Conservation (phyloP, 2,888 invertebrate genomes). For the Microctonus brassicae region DNA sequence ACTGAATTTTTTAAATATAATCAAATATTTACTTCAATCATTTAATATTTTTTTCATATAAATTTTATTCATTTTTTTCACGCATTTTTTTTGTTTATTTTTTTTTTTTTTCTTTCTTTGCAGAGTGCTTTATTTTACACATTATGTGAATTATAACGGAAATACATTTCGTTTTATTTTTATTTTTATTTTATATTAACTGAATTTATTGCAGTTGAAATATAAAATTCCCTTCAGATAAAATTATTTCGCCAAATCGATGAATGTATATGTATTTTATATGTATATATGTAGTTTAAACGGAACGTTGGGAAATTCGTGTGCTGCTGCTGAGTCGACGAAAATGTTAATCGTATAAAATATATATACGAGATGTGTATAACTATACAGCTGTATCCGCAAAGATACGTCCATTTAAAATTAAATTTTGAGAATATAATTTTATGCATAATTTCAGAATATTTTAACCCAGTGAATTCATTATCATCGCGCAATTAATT, state of each 20-base stretch:
- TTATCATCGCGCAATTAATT: not conserved
- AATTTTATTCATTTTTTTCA: too few relatives aligned
- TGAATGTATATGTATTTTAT: not conserved
- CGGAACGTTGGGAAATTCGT: not conserved
- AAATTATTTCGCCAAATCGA: not conserved
- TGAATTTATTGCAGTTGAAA: not conserved
- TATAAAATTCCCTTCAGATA: too few relatives aligned
- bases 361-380: not conserved
- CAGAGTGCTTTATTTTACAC: too few relatives aligned
- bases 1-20: too few relatives aligned
- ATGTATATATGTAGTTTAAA: not conserved
- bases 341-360: not conserved
- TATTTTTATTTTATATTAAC: not conserved
- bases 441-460: not conserved
- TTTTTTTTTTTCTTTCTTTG: too few relatives aligned
- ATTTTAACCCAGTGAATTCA: not conserved
- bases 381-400: not conserved
- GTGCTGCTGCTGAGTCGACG: not conserved
- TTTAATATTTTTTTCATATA: too few relatives aligned
- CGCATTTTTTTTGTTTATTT: too few relatives aligned
- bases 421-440: not conserved
- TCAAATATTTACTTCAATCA: too few relatives aligned
- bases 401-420: not conserved
- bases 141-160: not conserved
- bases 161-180: not conserved